Conservation (phyloP, 2,113 vertebrate species). For the Myotis brandtii region DNA sequence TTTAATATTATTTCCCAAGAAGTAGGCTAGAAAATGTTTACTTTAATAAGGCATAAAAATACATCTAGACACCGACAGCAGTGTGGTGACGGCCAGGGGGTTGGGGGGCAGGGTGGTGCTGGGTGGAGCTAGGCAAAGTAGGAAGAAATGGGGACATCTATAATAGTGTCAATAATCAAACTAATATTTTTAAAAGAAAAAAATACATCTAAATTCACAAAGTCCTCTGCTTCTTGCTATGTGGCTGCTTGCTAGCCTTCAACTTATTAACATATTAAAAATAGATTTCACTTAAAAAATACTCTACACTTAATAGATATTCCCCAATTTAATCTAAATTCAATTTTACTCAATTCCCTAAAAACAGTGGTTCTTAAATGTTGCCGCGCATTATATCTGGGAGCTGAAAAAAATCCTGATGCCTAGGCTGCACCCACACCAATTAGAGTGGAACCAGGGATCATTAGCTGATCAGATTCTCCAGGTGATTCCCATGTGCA, state of each 20-base stretch:
- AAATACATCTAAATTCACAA: slow-evolving; percentile 2
- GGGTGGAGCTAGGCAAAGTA: too few relatives aligned
- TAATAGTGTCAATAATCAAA: too few relatives aligned
- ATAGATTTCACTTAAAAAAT: not conserved
- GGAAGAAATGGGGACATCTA: too few relatives aligned
- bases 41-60: slow-evolving; percentile 39
- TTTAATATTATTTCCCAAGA: slow-evolving; percentile 15
- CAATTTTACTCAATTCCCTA: not conserved
- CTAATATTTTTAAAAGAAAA: not conserved
- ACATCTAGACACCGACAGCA: not conserved
- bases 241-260: not conserved
- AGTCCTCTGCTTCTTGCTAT: not conserved
- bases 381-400: not conserved
- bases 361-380: slow-evolving; percentile 6
- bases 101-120: too few relatives aligned
- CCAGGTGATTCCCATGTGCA: not conserved
- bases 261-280: slow-evolving; percentile 18
- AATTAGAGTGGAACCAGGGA: not conserved
- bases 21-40: not conserved
- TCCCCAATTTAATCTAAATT: not conserved
- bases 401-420: not conserved
- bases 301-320: not conserved
- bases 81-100: too few relatives aligned
- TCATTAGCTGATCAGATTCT: not conserved
- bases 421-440: not conserved